These are phyloP conservation scores for Eulemur coronatus DNA, from an alignment of 2,797 vertebrate genomes.

Conservation along the genomic window DNA sequence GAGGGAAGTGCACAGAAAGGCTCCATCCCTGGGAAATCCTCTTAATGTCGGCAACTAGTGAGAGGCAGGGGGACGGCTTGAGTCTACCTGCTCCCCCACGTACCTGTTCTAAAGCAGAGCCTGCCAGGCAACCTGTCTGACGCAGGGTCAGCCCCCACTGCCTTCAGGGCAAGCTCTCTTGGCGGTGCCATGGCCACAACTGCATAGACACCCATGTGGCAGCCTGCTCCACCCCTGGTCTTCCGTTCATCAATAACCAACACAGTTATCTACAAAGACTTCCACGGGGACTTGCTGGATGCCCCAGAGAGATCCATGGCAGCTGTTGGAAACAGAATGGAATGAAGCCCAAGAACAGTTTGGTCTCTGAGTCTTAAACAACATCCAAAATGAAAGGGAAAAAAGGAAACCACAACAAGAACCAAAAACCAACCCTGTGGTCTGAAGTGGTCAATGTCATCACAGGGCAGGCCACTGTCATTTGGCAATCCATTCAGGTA, in stretches of 20 bases:
- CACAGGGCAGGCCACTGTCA: not conserved
- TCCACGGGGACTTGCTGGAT: not conserved
- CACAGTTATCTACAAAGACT: not conserved
- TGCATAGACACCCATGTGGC: not conserved
- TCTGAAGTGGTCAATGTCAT: not conserved
- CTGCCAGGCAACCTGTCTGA: not conserved
- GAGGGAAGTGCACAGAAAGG: not conserved
- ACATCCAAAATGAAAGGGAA: not conserved
- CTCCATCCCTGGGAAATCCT: not conserved
- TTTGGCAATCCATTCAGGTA: not conserved
- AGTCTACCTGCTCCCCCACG: not conserved
- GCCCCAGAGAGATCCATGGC: not conserved
- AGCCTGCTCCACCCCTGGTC: not conserved
- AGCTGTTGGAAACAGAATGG: not conserved
- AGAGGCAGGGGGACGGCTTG: not conserved
- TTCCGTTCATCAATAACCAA: not conserved
- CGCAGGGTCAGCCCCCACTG: not conserved
- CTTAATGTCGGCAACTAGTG: not conserved
- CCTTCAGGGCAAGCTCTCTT: not conserved
- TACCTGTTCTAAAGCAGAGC: not conserved
- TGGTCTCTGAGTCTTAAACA: not conserved
- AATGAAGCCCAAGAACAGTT: not conserved
- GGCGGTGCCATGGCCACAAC: not conserved
- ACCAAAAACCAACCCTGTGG: not conserved
- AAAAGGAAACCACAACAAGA: not conserved